These are phyloP conservation scores for Hycleus phaleratus DNA, from an alignment of 1,140 invertebrate species.

Conservation along the genomic window DNA sequence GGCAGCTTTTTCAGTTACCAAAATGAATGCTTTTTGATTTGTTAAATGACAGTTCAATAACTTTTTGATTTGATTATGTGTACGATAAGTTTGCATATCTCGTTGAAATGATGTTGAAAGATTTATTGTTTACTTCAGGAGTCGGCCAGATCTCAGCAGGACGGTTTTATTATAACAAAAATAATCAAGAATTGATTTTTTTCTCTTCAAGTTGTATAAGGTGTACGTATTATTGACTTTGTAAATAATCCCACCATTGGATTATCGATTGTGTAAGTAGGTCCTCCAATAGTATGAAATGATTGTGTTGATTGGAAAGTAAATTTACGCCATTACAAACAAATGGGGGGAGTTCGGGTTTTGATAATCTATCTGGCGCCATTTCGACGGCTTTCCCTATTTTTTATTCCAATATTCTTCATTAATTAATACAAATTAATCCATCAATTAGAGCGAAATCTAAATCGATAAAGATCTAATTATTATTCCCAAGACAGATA, in stretches of 20 bases:
- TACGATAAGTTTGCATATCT: slow-evolving; percentile 15
- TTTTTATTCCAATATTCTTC: not conserved
- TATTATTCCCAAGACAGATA: not conserved
- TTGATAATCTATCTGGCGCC: not conserved
- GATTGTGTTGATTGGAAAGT: slow-evolving; percentile 3
- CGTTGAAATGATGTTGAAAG: slow-evolving; percentile 18
- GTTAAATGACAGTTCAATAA: slow-evolving; percentile 24
- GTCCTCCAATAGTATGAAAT: slow-evolving; percentile 9
- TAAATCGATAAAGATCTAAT: not conserved
- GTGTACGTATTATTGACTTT: not conserved
- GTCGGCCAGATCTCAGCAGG: slow-evolving; percentile 13
- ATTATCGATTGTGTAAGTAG: slow-evolving; percentile 9
- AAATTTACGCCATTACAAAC: not conserved
- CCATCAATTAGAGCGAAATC: no score
- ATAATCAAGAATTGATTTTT: not conserved
- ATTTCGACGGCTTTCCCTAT: not conserved
- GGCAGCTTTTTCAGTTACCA: slow-evolving; percentile 12
- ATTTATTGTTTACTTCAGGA: slow-evolving; percentile 20
- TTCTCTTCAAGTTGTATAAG: not conserved
- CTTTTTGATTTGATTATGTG: slow-evolving; percentile 21
- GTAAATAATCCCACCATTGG: slow-evolving; percentile 4
- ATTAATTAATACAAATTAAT: not conserved
- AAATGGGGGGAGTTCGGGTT: not conserved
- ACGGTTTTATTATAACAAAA: not conserved
- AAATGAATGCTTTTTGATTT: no score